Evolutionary conservation across 2,888 invertebrate species (phyloP).

Genomic region (Silvanus unidentatus): DNA sequence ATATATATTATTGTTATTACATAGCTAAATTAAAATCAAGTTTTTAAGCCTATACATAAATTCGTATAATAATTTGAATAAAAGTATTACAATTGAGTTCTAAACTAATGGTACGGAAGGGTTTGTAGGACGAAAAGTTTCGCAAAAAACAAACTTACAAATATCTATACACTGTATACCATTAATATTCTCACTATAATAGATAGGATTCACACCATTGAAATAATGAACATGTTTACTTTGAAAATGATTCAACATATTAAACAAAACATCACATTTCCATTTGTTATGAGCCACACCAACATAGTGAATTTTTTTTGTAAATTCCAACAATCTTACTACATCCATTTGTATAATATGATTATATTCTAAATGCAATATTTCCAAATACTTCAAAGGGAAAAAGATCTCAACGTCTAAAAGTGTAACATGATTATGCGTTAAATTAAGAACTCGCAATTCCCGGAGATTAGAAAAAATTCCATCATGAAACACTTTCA

Average conservation of each 20-base stretch:
- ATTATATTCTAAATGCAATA: slow-evolving; percentile 1
- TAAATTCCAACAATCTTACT: not conserved
- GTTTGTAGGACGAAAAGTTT: too few relatives aligned
- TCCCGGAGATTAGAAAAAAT: not conserved
- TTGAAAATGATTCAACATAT: not conserved
- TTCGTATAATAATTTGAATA: too few relatives aligned
- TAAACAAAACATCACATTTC: slow-evolving; percentile 3
- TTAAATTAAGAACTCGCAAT: not conserved
- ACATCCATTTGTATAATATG: slow-evolving; percentile 1
- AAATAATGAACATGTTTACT: not conserved
- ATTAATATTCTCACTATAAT: slow-evolving; percentile 1
- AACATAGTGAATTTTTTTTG: not conserved
- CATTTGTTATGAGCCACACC: slow-evolving; percentile 1
- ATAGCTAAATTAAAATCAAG: too few relatives aligned
- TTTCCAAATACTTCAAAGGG: not conserved
- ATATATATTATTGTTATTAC: too few relatives aligned
- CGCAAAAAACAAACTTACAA: slow-evolving; percentile 2
- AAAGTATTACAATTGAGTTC: too few relatives aligned
- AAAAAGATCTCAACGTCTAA: not conserved
- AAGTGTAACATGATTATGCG: not conserved
- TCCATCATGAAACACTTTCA: not conserved
- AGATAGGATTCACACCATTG: not conserved
- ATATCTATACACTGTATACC: slow-evolving; percentile 3
- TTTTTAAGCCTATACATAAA: too few relatives aligned
- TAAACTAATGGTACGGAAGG: too few relatives aligned